A percentile compares a stretch with the other conserved stretches of the same genome.
Evolutionary conservation across 2,113 vertebrate species (phyloP).

Genomic region (Gasterosteus nipponicus): DNA sequence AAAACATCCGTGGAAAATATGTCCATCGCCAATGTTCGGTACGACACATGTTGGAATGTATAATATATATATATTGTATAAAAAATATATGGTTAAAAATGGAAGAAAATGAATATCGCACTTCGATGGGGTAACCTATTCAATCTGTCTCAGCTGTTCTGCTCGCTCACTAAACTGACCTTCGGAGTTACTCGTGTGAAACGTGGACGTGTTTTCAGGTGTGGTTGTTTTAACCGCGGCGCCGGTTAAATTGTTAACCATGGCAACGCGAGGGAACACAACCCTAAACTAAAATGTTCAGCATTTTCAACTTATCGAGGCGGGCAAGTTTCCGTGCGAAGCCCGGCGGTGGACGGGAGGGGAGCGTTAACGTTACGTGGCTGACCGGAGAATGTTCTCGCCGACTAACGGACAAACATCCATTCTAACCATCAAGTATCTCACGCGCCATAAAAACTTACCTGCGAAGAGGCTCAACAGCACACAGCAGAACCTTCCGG

Average conservation of each 20-base stretch:
- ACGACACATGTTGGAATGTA: background rate
- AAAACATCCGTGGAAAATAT: background rate
- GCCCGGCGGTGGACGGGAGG: background rate
- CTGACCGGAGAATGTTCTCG: conserved; percentile 14
- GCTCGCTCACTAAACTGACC: conserved; percentile 38
- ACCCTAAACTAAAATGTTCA: background rate
- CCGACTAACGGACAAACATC: background rate
- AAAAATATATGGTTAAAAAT: no score
- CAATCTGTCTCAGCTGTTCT: background rate
- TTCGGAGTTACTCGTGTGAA: conserved; percentile 11
- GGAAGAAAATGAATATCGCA: no score
- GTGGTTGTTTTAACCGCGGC: background rate
- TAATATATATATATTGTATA: no score
- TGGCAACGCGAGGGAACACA: background rate
- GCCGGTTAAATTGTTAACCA: background rate
- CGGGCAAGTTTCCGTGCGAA: background rate
- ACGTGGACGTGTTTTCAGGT: background rate
- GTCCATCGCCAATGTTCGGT: no score
- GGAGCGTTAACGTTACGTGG: background rate
- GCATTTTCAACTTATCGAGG: background rate
- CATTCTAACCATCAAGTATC: conserved; percentile 37
- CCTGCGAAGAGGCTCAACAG: conserved; percentile 58
- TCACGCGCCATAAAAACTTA: conserved; percentile 55
- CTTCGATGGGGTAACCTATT: no score
- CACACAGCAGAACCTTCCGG: conserved; percentile 18